A percentile compares a stretch with the other conserved stretches of the same genome.
phyloP scores from a whole-genome alignment of 2,797 vertebrate species.

The Sebastes itinus region DNA sequence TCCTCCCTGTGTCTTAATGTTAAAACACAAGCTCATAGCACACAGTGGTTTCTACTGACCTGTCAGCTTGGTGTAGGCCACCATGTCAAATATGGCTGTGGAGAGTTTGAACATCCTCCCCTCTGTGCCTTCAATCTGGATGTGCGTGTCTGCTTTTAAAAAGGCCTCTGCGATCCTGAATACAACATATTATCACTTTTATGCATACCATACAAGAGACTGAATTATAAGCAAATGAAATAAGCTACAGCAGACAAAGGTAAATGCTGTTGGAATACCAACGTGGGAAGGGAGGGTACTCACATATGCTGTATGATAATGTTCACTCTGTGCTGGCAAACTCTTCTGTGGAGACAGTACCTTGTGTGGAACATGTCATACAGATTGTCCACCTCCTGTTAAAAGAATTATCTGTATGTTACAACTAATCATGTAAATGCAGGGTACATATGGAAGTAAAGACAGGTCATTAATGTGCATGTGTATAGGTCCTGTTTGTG shows the following conservation, averaged over 20 bases:
- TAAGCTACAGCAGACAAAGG: neutral
- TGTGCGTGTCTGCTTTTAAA: slow-evolving; percentile 86
- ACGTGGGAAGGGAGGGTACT: slow-evolving; percentile 51
- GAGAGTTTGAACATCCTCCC: slow-evolving; percentile 83
- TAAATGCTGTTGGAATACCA: neutral
- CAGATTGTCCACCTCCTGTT: slow-evolving; percentile 86
- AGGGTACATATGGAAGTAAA: too few relatives aligned
- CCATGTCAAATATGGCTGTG: slow-evolving; percentile 90
- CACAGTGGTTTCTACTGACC: slow-evolving; percentile 74
- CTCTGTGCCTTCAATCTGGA: slow-evolving; percentile 81
- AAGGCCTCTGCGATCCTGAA: slow-evolving; percentile 93
- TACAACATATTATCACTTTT: neutral
- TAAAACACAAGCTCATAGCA: too few relatives aligned
- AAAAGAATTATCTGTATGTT: too few relatives aligned
- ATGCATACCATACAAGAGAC: too few relatives aligned
- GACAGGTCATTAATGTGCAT: too few relatives aligned
- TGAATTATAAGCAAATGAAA: neutral
- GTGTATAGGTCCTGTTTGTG: too few relatives aligned
- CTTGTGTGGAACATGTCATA: slow-evolving; percentile 92
- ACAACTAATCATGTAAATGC: too few relatives aligned
- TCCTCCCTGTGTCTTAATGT: too few relatives aligned
- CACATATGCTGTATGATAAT: slow-evolving; percentile 89
- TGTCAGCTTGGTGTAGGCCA: slow-evolving; percentile 92
- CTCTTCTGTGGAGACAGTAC: slow-evolving; percentile 85
- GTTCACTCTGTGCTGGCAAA: slow-evolving; percentile 88